These are phyloP conservation scores for Charaxes varanes DNA, from an alignment of 1,140 invertebrate genomes.

Conservation along the genomic window DNA sequence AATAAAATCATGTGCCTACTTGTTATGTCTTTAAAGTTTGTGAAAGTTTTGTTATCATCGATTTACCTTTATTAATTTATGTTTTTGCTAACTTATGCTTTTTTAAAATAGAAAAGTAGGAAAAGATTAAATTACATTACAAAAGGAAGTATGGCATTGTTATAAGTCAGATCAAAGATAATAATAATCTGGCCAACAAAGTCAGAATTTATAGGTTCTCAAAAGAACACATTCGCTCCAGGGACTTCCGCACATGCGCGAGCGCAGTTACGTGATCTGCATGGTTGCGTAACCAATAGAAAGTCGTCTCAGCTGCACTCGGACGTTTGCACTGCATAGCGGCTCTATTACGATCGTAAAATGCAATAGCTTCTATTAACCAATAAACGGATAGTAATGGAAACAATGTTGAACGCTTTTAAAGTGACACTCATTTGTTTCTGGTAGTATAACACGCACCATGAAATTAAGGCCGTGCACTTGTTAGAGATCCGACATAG, in stretches of 20 bases:
- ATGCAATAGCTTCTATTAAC: conserved; percentile 44
- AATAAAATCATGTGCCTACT: too few species aligned
- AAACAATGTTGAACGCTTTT: conserved; percentile 5
- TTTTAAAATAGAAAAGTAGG: too few species aligned
- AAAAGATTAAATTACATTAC: too few species aligned
- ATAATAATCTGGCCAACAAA: conserved; percentile 13
- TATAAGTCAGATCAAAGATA: conserved; percentile 4
- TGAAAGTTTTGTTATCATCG: too few species aligned
- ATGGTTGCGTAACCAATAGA: conserved; percentile 68
- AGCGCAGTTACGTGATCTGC: conserved; percentile 66
- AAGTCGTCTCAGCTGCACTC: conserved; percentile 66
- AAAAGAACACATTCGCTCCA: conserved; percentile 56
- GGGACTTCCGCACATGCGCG: conserved; percentile 63
- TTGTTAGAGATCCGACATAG: too few species aligned
- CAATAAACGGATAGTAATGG: conserved; percentile 25
- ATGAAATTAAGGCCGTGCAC: conserved; percentile 5
- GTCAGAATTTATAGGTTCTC: conserved; percentile 24
- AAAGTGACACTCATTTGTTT: too few species aligned
- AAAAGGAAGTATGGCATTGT: conserved; percentile 2
- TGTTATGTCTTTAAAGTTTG: too few species aligned
- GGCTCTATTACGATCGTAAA: conserved; percentile 47
- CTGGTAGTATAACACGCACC: too few species aligned
- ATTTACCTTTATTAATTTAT: too few species aligned
- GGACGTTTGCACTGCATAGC: conserved; percentile 49
- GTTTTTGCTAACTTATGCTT: too few species aligned